Conservation (phyloP, 2,797 vertebrate genomes). For the Anguilla megastoma region DNA sequence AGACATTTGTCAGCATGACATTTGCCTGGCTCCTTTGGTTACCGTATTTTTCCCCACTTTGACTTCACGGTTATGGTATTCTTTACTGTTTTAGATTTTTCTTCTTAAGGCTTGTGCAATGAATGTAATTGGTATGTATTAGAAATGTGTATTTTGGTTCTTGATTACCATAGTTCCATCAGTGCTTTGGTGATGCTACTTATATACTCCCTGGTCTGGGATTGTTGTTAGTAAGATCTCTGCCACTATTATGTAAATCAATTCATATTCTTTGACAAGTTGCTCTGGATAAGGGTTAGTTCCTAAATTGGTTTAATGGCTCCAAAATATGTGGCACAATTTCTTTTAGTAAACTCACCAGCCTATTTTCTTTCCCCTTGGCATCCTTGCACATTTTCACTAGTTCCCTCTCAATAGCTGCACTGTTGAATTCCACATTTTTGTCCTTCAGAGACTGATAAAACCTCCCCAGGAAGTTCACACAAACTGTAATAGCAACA, state of each 20-base stretch:
- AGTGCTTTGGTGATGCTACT: not conserved
- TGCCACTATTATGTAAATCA: not conserved
- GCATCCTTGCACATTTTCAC: slow-evolving; percentile 81
- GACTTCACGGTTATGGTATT: not conserved
- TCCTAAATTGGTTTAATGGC: not conserved
- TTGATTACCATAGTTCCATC: not conserved
- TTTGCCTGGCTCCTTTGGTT: not conserved
- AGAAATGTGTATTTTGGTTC: not conserved
- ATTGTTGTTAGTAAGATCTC: not conserved
- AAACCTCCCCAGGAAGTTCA: slow-evolving; percentile 85
- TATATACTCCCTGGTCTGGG: not conserved
- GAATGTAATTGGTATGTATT: too few relatives aligned
- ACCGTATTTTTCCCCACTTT: not conserved
- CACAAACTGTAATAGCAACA: slow-evolving; percentile 78
- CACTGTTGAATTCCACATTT: slow-evolving; percentile 76
- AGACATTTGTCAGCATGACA: not conserved
- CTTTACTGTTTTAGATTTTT: too few relatives aligned
- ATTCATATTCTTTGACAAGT: not conserved
- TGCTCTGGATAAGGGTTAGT: not conserved
- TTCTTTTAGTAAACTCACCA: slow-evolving; percentile 76
- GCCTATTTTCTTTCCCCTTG: slow-evolving; percentile 93
- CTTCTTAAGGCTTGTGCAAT: too few relatives aligned
- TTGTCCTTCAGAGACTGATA: slow-evolving; percentile 84
- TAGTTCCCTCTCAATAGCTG: slow-evolving; percentile 83
- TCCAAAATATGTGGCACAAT: not conserved